These are phyloP conservation scores for Perca schrenkii DNA, from an alignment of 2,113 vertebrate genomes.

Conservation along the genomic window DNA sequence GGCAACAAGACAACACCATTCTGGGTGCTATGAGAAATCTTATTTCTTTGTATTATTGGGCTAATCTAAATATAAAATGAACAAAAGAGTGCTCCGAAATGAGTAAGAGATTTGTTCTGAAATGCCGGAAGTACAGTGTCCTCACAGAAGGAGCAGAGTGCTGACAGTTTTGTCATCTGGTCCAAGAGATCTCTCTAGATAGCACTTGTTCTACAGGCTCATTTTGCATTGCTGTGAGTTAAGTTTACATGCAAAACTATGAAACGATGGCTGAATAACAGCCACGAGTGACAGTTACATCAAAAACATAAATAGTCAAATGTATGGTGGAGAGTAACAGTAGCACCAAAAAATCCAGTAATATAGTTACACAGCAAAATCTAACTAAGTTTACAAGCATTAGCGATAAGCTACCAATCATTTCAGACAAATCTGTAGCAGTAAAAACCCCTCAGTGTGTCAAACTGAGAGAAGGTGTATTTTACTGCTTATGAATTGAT, in stretches of 20 bases:
- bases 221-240: not conserved
- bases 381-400: not conserved
- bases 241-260: slow-evolving; percentile 1
- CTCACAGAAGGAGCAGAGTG: slow-evolving; percentile 22
- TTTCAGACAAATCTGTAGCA: not conserved
- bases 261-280: not conserved
- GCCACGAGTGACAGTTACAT: not conserved
- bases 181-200: slow-evolving; percentile 18
- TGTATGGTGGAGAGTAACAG: not conserved
- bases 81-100: slow-evolving; percentile 22
- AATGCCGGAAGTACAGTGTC: slow-evolving; percentile 10
- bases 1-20: not conserved
- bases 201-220: slow-evolving; percentile 1
- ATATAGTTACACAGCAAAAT: not conserved
- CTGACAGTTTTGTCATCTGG: slow-evolving; percentile 13
- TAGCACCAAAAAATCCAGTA: no score
- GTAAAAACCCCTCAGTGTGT: not conserved
- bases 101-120: slow-evolving; percentile 17
- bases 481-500: not conserved
- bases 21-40: not conserved
- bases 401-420: not conserved
- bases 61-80: slow-evolving; percentile 13
- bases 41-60: not conserved
- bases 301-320: not conserved
- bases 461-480: not conserved